A percentile compares a stretch with the other conserved stretches of the same genome.
Evolutionary conservation across 2,797 vertebrate species (phyloP).

Genomic region (Gymnoscopelus braueri): DNA sequence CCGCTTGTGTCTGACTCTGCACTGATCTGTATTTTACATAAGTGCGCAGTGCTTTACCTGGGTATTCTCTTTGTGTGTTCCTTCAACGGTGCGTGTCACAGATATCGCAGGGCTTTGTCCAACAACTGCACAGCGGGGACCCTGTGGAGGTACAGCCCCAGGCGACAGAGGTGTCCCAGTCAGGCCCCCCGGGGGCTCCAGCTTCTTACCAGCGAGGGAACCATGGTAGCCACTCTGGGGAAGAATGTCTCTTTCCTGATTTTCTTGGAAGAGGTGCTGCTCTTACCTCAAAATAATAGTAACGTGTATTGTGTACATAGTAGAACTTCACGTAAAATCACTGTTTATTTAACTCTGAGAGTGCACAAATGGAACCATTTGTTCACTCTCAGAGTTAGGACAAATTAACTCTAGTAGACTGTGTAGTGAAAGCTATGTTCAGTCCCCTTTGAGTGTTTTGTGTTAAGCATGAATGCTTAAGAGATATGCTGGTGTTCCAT

Average conservation of each 20-base stretch:
- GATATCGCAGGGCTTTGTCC: slow-evolving; percentile 89
- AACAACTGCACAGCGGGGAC: slow-evolving; percentile 92
- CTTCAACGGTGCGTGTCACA: slow-evolving; percentile 52
- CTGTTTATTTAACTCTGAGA: too few relatives aligned
- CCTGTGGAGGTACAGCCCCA: slow-evolving; percentile 85
- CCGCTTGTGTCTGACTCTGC: neutral
- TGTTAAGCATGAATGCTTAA: neutral
- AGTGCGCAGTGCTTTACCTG: slow-evolving; percentile 8
- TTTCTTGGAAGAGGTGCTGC: slow-evolving; percentile 90
- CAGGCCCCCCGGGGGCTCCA: slow-evolving; percentile 88
- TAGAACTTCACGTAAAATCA: neutral
- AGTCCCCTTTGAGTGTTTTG: neutral
- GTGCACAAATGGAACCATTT: too few relatives aligned
- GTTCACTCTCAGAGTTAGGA: too few relatives aligned
- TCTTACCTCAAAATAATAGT: slow-evolving; percentile 31
- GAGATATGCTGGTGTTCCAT: too few relatives aligned
- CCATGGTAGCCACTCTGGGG: slow-evolving; percentile 84
- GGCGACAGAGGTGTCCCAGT: slow-evolving; percentile 87
- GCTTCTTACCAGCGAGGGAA: slow-evolving; percentile 87
- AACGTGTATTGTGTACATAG: neutral
- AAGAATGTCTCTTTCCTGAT: slow-evolving; percentile 91
- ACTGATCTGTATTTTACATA: slow-evolving; percentile 3
- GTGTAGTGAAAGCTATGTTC: too few relatives aligned
- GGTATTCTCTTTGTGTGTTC: slow-evolving; percentile 13
- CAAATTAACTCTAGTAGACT: too few relatives aligned